Conservation (phyloP, 2,797 vertebrate species). For the Eleutherodactylus coqui region DNA sequence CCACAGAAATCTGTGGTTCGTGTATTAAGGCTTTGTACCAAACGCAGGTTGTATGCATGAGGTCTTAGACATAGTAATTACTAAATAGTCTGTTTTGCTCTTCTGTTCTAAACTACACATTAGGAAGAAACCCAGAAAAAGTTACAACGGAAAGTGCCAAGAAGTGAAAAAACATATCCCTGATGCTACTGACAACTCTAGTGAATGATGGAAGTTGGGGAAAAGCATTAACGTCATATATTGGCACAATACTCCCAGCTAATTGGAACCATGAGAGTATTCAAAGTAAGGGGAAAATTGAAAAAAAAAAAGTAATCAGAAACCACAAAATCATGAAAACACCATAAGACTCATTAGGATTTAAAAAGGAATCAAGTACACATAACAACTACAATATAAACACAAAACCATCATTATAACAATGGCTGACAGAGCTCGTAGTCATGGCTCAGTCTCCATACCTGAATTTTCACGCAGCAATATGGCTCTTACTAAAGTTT, state of each 20-base stretch:
- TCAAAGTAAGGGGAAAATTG: not conserved
- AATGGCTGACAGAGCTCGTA: not conserved
- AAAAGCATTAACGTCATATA: not conserved
- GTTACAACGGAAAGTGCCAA: not conserved
- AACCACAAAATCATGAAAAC: not conserved
- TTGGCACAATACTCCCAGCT: not conserved
- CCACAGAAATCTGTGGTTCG: too few relatives aligned
- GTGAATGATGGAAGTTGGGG: not conserved
- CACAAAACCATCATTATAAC: not conserved
- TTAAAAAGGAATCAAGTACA: not conserved
- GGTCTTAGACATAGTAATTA: not conserved
- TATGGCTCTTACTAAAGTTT: not conserved
- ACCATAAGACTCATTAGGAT: not conserved
- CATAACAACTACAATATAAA: not conserved
- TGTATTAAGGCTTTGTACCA: not conserved
- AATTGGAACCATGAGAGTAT: not conserved
- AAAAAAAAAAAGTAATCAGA: not conserved
- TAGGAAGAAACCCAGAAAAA: not conserved
- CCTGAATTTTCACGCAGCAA: slow-evolving; percentile 1
- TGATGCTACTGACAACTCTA: not conserved
- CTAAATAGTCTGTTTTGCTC: not conserved
- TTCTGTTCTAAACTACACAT: not conserved
- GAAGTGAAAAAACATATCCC: not conserved
- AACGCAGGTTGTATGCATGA: not conserved
- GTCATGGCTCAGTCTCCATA: slow-evolving; percentile 5